Evolutionary conservation across 2,113 vertebrate species (phyloP).

Genomic region (Suncus etruscus): DNA sequence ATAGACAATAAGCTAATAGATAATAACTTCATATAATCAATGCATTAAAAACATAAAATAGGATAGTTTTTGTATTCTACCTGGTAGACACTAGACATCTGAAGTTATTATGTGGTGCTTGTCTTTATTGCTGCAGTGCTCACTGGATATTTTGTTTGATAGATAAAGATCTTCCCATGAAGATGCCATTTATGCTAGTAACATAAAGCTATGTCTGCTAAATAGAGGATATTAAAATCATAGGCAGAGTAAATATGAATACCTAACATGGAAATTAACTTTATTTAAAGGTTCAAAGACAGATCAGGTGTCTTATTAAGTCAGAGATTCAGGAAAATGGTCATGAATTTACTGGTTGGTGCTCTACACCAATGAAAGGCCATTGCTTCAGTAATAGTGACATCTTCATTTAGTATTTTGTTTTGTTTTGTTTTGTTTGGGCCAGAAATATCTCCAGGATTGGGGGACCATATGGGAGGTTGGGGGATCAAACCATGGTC

Average conservation of each 20-base stretch:
- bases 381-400: neutral
- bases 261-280: neutral
- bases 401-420: slow-evolving; percentile 1
- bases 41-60: slow-evolving; percentile 19
- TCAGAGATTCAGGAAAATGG: neutral
- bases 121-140: too few species aligned
- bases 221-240: neutral
- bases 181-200: neutral
- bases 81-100: neutral
- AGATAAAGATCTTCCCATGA: neutral
- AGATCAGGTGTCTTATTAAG: neutral
- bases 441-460: too few species aligned
- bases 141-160: too few species aligned
- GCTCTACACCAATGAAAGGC: neutral
- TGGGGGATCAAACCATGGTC: too few species aligned
- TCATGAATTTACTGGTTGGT: neutral
- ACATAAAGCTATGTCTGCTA: neutral
- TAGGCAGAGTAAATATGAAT: neutral
- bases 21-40: neutral
- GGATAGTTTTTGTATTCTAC: neutral
- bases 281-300: neutral
- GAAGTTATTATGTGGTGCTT: neutral
- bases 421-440: too few species aligned
- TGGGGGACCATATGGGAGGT: too few species aligned
- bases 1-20: neutral